phyloP scores from a whole-genome alignment of 2,797 vertebrate genomes.

The Gymnoscopelus braueri region DNA sequence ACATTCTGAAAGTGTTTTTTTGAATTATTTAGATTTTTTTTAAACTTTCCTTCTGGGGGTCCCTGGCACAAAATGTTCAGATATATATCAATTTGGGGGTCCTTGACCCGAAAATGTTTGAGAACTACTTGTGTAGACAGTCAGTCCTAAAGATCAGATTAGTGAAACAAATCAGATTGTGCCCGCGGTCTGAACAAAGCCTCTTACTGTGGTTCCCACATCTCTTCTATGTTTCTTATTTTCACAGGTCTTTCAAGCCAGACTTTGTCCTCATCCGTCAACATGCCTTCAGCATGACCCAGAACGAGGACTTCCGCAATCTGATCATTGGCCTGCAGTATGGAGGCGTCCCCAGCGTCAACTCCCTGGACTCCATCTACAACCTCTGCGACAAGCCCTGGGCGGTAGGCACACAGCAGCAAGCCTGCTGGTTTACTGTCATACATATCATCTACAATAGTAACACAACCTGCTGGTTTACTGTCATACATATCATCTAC shows the following conservation, averaged over 20 bases:
- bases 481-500: background rate
- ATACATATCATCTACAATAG: background rate
- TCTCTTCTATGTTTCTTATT: conserved; percentile 16
- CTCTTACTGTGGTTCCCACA: background rate
- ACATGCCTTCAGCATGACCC: conserved; percentile 96
- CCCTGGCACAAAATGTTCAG: too few relatives aligned
- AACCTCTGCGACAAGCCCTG: conserved; percentile 99
- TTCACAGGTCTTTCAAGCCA: conserved; percentile 91
- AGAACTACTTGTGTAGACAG: too few relatives aligned
- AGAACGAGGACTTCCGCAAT: conserved; percentile 96
- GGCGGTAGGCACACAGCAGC: conserved; percentile 85
- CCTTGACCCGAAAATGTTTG: too few relatives aligned
- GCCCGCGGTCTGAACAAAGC: too few relatives aligned
- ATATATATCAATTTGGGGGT: too few relatives aligned
- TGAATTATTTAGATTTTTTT: too few relatives aligned
- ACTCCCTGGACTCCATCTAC: conserved; percentile 95
- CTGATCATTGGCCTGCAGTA: conserved; percentile 96
- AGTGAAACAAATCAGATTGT: too few relatives aligned
- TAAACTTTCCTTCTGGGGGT: too few relatives aligned
- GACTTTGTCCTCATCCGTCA: conserved; percentile 97
- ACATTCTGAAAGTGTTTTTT: too few relatives aligned
- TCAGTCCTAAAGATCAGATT: too few relatives aligned
- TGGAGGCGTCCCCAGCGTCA: conserved; percentile 89
- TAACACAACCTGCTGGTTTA: too few relatives aligned
- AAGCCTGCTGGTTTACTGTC: conserved; percentile 1